Evolutionary conservation across 2,888 invertebrate species (phyloP), one percentile per base, ranked within the genome.

Genomic region (Sympetrum striolatum): DNA sequence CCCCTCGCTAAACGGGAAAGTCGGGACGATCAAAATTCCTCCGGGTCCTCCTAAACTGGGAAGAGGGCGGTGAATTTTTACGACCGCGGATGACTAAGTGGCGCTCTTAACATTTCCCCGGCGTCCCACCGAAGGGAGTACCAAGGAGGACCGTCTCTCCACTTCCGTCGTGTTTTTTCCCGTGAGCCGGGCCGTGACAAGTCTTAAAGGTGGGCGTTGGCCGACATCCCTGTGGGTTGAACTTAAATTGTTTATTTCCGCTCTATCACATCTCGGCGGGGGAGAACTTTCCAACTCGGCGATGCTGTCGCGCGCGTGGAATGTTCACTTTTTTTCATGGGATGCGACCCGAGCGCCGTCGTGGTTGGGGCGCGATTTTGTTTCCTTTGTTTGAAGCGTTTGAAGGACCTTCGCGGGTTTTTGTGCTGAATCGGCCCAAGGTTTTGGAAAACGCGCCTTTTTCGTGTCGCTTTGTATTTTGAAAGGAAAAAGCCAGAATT

Each of bases 151-250:
- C 80, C 35, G 25, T 14, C 35, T 79, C 35, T 80, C 35, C 10
- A 31, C 35, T 35, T 80, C 80, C 80, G 37, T 37, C 80, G 39
- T 73, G 73, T 44, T 81, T 81, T 80, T 37, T 90, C 90, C 22
- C 58, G 60, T 39, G 90, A n/a, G 12, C 44, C 14, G 12, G 81
- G 22, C 25, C 44, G 48, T 25, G 44, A 37, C 22, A 95, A 95
- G 92, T 94, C 95, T 90, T 95, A 95, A 93, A 95, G 95, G 92
- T 95, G 95, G 92, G 94, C 94, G 94, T 94, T 94, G 92, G 93
- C 94, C 91, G 93, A 60, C 86, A 64, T 60, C 60, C 86, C 35
- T 64, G 86, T 86, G 86, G 37, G 60, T 82, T 35, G 35, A 35
- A 35, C 35, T 18, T n/a, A 86, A 86, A 86, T 86, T 86, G 86